These are phyloP conservation scores for Drosophila repletoides DNA, from an alignment of 1,140 invertebrate species.

Conservation along the genomic window DNA sequence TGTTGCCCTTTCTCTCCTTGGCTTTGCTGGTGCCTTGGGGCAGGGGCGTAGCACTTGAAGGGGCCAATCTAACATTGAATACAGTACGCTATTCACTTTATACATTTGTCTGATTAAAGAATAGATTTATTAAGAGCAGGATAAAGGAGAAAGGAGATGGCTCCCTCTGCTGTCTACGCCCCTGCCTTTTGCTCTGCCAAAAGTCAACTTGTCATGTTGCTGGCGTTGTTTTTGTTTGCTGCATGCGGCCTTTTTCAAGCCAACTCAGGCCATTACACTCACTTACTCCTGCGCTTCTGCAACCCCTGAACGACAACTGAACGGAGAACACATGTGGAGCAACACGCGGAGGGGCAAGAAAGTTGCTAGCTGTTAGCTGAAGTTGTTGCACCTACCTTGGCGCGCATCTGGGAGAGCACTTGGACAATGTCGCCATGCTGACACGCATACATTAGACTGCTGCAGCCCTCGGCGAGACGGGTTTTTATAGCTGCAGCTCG, in stretches of 20 bases:
- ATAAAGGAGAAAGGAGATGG: no score
- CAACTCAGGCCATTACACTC: conserved; percentile 26
- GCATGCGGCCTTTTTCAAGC: conserved; percentile 6
- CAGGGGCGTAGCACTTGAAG: no score
- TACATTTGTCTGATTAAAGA: no score
- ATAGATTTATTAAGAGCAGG: no score
- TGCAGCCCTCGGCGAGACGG: conserved; percentile 85
- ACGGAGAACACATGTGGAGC: no score
- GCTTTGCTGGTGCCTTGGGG: conserved; percentile 5
- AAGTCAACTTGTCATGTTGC: conserved; percentile 52
- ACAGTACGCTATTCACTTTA: no score
- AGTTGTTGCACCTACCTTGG: conserved; percentile 75
- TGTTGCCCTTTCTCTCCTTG: conserved; percentile 23
- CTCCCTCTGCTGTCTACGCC: background rate
- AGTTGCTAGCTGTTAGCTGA: background rate
- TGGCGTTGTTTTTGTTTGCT: background rate
- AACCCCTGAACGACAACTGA: no score
- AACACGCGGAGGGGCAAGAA: no score
- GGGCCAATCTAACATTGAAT: no score
- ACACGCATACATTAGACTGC: conserved; percentile 94
- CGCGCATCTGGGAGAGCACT: conserved; percentile 83
- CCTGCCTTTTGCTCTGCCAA: background rate
- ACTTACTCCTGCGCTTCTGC: no score
- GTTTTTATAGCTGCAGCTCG: conserved; percentile 47
- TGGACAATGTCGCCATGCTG: conserved; percentile 88